Base-by-base conservation (phyloP, 2,888 invertebrate genomes). In the Lepidonotus clava region DNA sequence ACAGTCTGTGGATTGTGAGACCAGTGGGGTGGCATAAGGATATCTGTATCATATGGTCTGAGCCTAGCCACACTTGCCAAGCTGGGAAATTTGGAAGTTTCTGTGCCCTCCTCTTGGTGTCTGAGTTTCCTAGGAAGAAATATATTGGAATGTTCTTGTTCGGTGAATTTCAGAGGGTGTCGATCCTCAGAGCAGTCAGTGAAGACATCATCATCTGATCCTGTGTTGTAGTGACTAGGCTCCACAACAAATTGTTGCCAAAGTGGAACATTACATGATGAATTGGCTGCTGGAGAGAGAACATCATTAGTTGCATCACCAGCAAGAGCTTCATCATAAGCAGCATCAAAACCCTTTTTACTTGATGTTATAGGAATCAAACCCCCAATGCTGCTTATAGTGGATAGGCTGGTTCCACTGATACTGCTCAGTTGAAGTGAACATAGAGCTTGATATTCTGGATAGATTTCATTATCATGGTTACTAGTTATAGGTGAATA, bases 121-220 rank as follows among this genome's bases (percentile, higher is more conserved):
- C n/a, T n/a, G n/a, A n/a, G n/a, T n/a, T n/a, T n/a, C n/a, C n/a
- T n/a, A n/a, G n/a, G n/a, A n/a, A n/a, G n/a, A n/a, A n/a, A n/a
- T n/a, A n/a, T n/a, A n/a, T n/a, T n/a, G n/a, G n/a, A n/a, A n/a
- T n/a, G n/a, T n/a, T n/a, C n/a, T n/a, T n/a, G n/a, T n/a, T n/a
- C n/a, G n/a, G n/a, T n/a, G n/a, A n/a, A n/a, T n/a, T 76, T 38
- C n/a, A 11, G 2, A 18, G 38, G n/a, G 1, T 38, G 76, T 28
- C 40, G 11, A 38, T 76, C 76, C 36, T 76, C 76, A 4, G 76
- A 76, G 36, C 76, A 76, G 24, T 76, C 76, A 1, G 76, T 76
- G 36, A 21, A 61, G 2, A 14, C 61, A 28, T 61, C 61, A 1
- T 61, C 76, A 1, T 40, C 40, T 2, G 14, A 34, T 5, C 24